Conservation (phyloP, 2,797 vertebrate genomes). For the Rallus crepitans region DNA sequence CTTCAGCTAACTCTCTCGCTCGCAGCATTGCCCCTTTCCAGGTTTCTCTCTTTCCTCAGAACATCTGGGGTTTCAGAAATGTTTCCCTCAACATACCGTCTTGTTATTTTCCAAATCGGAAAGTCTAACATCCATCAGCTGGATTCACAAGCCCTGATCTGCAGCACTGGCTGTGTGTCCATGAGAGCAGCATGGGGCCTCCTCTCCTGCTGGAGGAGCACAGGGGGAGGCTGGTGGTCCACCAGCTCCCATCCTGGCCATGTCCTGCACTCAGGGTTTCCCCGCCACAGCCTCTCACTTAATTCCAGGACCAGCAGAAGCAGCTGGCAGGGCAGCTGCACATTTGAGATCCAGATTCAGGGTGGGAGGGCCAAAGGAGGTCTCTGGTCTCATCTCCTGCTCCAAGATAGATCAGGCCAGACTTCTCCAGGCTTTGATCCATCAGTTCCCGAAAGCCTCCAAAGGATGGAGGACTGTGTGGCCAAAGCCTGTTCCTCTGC, state of each 20-base stretch:
- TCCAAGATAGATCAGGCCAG: neutral
- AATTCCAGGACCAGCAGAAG: neutral
- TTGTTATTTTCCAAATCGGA: too few species aligned
- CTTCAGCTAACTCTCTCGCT: neutral
- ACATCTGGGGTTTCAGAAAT: neutral
- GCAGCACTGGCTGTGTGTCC: rapidly evolving
- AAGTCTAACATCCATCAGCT: too few species aligned
- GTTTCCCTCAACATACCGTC: neutral
- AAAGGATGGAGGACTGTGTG: neutral
- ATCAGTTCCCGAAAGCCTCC: neutral
- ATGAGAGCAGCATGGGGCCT: neutral
- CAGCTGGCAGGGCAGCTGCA: neutral
- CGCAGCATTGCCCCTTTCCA: neutral
- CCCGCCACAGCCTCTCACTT: neutral
- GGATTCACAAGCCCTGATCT: neutral
- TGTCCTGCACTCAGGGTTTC: neutral
- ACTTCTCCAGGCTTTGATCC: neutral
- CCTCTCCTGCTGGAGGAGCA: neutral
- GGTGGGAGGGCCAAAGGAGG: neutral
- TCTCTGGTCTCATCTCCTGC: neutral
- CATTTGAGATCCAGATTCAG: neutral
- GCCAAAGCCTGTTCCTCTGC: neutral
- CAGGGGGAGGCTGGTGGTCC: neutral
- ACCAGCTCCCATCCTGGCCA: neutral
- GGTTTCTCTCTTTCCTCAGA: neutral